Evolutionary conservation across 2,888 invertebrate species (phyloP).

Genomic region (Lordiphosa fenestrarum): DNA sequence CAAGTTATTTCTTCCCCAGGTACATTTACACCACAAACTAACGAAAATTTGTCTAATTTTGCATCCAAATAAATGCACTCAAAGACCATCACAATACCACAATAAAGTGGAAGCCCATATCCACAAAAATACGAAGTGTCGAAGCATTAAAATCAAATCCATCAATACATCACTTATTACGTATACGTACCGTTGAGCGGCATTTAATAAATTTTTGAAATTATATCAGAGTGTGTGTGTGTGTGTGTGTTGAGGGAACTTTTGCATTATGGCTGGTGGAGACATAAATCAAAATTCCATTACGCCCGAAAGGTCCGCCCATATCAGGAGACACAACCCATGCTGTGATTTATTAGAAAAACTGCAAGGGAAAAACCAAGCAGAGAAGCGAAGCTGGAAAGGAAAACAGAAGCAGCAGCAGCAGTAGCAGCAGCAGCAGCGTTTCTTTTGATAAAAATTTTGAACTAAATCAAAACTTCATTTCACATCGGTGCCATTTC

Average conservation of each 20-base stretch:
- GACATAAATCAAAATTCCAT: slow-evolving; percentile 79
- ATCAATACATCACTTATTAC: slow-evolving; percentile 2
- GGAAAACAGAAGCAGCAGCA: slow-evolving; percentile 44
- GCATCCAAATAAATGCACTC: no score
- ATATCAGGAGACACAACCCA: slow-evolving; percentile 78
- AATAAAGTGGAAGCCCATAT: no score
- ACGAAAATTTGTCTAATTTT: no score
- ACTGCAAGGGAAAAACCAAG: slow-evolving; percentile 45
- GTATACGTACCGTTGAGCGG: slow-evolving; percentile 4
- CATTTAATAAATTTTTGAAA: slow-evolving; percentile 6
- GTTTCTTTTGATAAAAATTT: slow-evolving; percentile 80
- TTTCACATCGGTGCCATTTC: slow-evolving; percentile 80
- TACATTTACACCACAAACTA: no score
- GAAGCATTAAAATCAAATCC: no score
- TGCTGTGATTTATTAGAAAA: slow-evolving; percentile 78
- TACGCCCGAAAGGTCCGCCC: slow-evolving; percentile 77
- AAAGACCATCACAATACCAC: no score
- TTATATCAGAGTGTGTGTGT: slow-evolving; percentile 10
- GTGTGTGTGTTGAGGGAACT: slow-evolving; percentile 57
- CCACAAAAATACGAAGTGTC: no score
- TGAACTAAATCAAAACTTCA: slow-evolving; percentile 80
- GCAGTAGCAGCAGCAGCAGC: slow-evolving; percentile 46
- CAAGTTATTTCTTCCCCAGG: no score
- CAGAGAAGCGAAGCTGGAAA: slow-evolving; percentile 9
- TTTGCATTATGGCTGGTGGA: slow-evolving; percentile 75